Base-by-base conservation (phyloP, 2,888 invertebrate species). In the Philhelius pedissequus region DNA sequence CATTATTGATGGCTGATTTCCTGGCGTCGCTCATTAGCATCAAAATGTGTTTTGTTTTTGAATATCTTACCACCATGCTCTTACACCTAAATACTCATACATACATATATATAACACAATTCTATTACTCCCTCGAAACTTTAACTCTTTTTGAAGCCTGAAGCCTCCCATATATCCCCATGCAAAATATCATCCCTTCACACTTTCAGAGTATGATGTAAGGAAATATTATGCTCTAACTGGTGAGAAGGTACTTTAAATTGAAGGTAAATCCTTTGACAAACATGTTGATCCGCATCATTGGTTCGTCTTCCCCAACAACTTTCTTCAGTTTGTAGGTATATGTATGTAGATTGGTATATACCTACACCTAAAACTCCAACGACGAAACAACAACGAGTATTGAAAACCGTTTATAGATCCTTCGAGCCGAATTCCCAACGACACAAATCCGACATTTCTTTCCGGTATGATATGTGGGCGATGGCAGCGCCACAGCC, bases 231-330 rank as follows among this genome's bases (percentile, higher is more conserved):
- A 73, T 52, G 27, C 54, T 69, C 60, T 20, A 54, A 71, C 43
- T 52, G 35, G 35, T 68, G 66, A 25, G 48, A 64, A 64, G 50
- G 52, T 71, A 74, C 43, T 84, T 76, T 68, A 80, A 80, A 84
- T 84, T 84, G 75, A 84, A 80, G 75, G 60, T 50, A 80, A 84
- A 80, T 75, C 84, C 75, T 66, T 68, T 75, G 30, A 66, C 75
- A 84, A 84, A 84, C 84, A 84, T 71, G 80, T 84, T 80, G 80
- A 84, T 84, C 75, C 80, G 68, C 75, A 80, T 62, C 71, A 68
- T 73, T 66, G 71, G 77, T 58, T 45, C 62, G 35, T 69, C 60
- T 69, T 22, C 68, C 18, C 9, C 35, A 30, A 15, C 30, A 38
- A 15, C 48, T 13, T n/a, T 22, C 40, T 40, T 20, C 11, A 48